phyloP scores from a whole-genome alignment of 2,888 invertebrate genomes.

The Perizoma flavofasciatum region DNA sequence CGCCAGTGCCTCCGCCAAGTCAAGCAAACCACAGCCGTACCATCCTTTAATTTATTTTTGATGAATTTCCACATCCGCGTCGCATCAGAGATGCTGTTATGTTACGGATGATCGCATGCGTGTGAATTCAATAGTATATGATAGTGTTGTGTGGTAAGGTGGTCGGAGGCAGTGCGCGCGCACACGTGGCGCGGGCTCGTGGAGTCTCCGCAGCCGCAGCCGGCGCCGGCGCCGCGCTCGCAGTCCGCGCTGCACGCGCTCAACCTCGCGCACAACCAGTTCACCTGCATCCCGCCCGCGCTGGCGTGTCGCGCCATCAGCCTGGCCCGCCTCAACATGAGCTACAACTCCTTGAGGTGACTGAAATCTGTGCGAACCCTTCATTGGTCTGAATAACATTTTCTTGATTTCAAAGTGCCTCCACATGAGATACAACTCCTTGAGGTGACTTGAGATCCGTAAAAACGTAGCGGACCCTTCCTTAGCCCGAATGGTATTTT shows the following conservation, averaged over 20 bases:
- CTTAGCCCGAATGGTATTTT: no score
- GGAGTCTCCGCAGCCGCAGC: constrained; percentile 32
- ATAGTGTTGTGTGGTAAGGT: constrained; percentile 53
- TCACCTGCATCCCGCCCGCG: constrained; percentile 93
- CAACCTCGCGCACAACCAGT: constrained; percentile 95
- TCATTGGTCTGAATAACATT: no score
- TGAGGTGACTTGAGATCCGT: neutral
- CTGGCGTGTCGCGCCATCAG: constrained; percentile 95
- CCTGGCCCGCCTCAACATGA: constrained; percentile 78
- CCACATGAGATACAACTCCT: neutral
- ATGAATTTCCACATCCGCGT: no score
- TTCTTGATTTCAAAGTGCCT: no score
- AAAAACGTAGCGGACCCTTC: no score
- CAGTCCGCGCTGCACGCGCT: constrained; percentile 88
- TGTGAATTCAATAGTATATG: no score
- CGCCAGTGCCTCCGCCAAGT: no score
- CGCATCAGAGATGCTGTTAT: no score
- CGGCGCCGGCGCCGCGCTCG: constrained; percentile 70
- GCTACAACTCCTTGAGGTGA: constrained; percentile 25
- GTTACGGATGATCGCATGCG: no score
- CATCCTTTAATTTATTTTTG: no score
- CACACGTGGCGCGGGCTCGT: constrained; percentile 88
- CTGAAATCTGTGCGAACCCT: no score
- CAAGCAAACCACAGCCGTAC: no score
- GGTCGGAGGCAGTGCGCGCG: constrained; percentile 87